Percentiles rank a stretch among this genome's conserved stretches.
Evolutionary conservation across 2,888 invertebrate species (phyloP).

Genomic region (Leptura quadrifasciata): DNA sequence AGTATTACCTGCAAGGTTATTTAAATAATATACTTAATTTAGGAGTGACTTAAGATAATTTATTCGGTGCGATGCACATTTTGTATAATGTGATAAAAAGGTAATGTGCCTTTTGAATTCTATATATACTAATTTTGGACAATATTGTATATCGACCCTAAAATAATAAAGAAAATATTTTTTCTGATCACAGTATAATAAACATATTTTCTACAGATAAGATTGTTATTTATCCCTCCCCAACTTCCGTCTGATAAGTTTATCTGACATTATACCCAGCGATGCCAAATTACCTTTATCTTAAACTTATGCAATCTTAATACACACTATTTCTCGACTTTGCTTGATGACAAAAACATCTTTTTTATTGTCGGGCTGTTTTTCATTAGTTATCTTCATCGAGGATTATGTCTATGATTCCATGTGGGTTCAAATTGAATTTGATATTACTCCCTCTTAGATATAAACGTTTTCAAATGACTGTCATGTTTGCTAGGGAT

Average conservation of each 20-base stretch:
- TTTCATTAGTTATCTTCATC: no score
- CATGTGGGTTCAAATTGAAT: no score
- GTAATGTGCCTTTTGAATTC: conserved; percentile 52
- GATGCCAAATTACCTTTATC: no score
- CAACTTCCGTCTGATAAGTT: conserved; percentile 28
- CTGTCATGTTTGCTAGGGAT: no score
- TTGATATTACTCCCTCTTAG: no score
- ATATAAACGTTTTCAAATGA: no score
- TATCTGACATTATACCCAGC: conserved; percentile 41
- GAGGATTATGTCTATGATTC: no score
- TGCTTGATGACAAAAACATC: no score
- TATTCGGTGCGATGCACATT: conserved; percentile 54
- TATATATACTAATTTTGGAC: conserved; percentile 47
- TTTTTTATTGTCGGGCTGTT: no score
- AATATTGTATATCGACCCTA: conserved; percentile 45
- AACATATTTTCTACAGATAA: conserved; percentile 46
- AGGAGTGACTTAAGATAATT: conserved; percentile 45
- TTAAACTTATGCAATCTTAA: no score
- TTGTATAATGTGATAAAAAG: conserved; percentile 49
- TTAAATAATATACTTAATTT: conserved; percentile 39
- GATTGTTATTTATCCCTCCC: conserved; percentile 25
- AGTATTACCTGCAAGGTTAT: conserved; percentile 1
- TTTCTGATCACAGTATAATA: conserved; percentile 46
- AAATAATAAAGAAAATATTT: conserved; percentile 38
- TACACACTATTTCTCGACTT: no score